These are phyloP conservation scores for Bombylius major DNA, from an alignment of 2,888 invertebrate species.

Conservation along the genomic window DNA sequence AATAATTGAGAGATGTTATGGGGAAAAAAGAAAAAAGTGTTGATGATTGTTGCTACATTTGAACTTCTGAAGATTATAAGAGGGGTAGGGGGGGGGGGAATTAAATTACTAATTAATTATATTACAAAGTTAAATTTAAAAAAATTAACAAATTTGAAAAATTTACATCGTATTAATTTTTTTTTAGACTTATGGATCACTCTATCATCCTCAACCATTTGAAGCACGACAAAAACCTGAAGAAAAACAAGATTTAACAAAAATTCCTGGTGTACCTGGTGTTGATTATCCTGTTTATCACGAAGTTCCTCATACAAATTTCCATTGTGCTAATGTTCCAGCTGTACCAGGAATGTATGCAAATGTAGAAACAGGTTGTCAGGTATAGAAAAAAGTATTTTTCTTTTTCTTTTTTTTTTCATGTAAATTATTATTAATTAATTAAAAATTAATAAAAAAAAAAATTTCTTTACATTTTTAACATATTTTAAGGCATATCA, in stretches of 20 bases:
- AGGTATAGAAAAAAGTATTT: slow-evolving; percentile 39
- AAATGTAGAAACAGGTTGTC: slow-evolving; percentile 79
- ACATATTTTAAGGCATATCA: slow-evolving; percentile 57
- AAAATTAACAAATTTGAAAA: too few relatives aligned
- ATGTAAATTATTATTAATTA: not conserved
- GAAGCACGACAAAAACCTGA: slow-evolving; percentile 14
- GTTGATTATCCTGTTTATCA: slow-evolving; percentile 73
- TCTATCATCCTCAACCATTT: slow-evolving; percentile 24
- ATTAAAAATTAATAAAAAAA: not conserved
- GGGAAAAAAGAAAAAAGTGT: too few relatives aligned
- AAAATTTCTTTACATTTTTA: not conserved
- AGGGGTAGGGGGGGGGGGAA: too few relatives aligned
- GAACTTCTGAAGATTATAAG: too few relatives aligned
- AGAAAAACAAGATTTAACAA: slow-evolving; percentile 56
- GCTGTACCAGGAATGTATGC: slow-evolving; percentile 79
- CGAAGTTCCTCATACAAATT: slow-evolving; percentile 62
- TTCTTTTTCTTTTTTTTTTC: not conserved
- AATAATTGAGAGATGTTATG: too few relatives aligned
- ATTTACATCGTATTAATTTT: not conserved
- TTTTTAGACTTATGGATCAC: slow-evolving; percentile 27
- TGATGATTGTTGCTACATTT: too few relatives aligned
- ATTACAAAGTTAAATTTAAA: too few relatives aligned
- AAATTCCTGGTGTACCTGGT: slow-evolving; percentile 67
- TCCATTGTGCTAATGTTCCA: slow-evolving; percentile 67
- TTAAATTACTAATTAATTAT: too few relatives aligned